Evolutionary conservation across 2,888 invertebrate species (phyloP).

Genomic region (Serripes groenlandicus): DNA sequence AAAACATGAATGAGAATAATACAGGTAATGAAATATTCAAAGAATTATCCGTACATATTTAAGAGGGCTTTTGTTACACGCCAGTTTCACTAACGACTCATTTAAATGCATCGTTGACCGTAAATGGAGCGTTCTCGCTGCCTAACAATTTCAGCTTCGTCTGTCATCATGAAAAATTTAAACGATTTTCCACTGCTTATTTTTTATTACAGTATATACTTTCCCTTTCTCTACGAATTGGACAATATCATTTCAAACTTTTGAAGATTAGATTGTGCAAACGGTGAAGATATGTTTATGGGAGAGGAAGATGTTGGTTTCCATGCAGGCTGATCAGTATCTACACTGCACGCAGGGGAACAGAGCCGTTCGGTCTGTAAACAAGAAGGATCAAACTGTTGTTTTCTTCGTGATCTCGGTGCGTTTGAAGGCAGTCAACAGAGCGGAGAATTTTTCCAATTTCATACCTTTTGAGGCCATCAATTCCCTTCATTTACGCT

Average conservation of each 20-base stretch:
- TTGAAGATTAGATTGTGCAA: too few relatives aligned
- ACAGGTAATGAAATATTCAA: too few relatives aligned
- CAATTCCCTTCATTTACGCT: constrained; percentile 13
- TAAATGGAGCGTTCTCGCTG: constrained; percentile 11
- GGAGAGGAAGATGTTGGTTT: too few relatives aligned
- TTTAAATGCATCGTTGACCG: constrained; percentile 48
- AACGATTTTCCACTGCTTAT: background rate
- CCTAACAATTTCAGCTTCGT: background rate
- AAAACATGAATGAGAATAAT: too few relatives aligned
- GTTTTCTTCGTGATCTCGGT: background rate
- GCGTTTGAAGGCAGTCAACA: constrained; percentile 23
- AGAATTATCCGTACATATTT: constrained; percentile 24
- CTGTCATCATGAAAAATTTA: constrained; percentile 23
- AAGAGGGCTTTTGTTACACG: constrained; percentile 22
- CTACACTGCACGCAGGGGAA: background rate
- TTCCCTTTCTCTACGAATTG: too few relatives aligned
- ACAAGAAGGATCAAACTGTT: background rate
- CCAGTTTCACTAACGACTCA: constrained; percentile 39
- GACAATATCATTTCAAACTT: too few relatives aligned
- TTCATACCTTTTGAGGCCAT: constrained; percentile 34
- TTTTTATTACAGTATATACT: too few relatives aligned
- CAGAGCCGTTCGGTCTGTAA: background rate
- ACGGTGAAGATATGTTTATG: too few relatives aligned
- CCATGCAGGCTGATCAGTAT: background rate
- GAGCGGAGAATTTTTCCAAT: constrained; percentile 41